phyloP scores from a whole-genome alignment of 2,797 vertebrate genomes.

The Platalea minor region DNA sequence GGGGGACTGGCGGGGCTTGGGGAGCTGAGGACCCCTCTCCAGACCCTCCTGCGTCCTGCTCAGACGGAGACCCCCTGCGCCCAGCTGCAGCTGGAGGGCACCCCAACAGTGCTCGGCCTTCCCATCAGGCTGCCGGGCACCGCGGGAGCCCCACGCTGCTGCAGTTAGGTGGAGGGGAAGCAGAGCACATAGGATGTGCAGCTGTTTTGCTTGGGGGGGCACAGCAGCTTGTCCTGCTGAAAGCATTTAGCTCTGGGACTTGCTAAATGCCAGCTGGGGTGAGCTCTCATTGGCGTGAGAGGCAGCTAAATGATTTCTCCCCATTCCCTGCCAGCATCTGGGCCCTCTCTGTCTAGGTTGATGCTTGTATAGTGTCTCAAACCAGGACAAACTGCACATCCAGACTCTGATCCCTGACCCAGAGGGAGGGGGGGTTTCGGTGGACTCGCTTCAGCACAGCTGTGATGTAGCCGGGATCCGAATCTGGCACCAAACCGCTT shows the following conservation, averaged over 20 bases:
- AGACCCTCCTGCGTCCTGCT: not conserved
- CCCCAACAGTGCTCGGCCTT: not conserved
- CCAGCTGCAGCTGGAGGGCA: not conserved
- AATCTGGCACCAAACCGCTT: not conserved
- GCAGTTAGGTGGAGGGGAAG: not conserved
- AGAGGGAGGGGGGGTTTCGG: not conserved
- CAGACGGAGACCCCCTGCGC: not conserved
- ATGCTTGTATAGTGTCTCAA: not conserved
- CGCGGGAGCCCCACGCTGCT: rapidly evolving
- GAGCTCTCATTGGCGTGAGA: not conserved
- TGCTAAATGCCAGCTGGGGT: no score
- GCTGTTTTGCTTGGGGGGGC: not conserved
- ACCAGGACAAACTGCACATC: not conserved
- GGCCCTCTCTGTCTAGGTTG: not conserved
- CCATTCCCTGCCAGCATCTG: not conserved
- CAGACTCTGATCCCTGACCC: not conserved
- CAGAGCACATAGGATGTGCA: rapidly evolving
- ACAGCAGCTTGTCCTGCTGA: not conserved
- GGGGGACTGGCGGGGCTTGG: not conserved
- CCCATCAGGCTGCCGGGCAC: not conserved
- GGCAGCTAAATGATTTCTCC: not conserved
- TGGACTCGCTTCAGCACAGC: not conserved
- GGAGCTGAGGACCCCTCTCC: not conserved
- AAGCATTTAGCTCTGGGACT: not conserved
- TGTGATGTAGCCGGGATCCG: not conserved